Evolutionary conservation across 2,797 vertebrate species (phyloP), one percentile per base, ranked within the genome.

Genomic region (Siniperca scherzeri): DNA sequence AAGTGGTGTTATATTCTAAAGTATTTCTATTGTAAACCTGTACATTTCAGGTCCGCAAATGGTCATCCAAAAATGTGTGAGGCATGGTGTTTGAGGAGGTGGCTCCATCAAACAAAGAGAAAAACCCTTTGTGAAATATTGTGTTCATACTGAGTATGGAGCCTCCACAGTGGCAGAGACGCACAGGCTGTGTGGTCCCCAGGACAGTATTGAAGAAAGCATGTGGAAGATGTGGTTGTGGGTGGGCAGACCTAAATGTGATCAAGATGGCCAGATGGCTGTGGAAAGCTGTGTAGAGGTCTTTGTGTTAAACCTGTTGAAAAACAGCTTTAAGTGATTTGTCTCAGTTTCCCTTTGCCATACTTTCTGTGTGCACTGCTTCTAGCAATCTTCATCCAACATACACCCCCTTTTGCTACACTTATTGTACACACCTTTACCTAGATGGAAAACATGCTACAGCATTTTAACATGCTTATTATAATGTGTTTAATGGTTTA

Each of bases 181-280:
- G 48, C 69, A 73, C 42, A 61, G 59, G 65, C 67, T 76, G 57
- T 61, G 44, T 56, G 46, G 64, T 87, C 69, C 60, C 30, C 40
- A 19, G 53, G 61, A 83, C 59, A 53, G 38, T 65, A 65, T 19
- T 59, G 75, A 81, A 53, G 70, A 27, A 73, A 62, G 40, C 75
- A 52, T 53, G 80, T 44, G 62, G 50, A 74, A 62, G 77, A 62
- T 60, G 59, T 57, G 75, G 36, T 60, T 64, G 77, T 90, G 68
- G 81, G 85, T 22, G 75, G 68, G 66, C 70, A 67, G 64, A 68
- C 62, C 74, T 57, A 78, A 87, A 87, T 78, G 72, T 81, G 85
- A 84, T 81, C 77, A 80, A 74, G 61, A 77, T 77, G 80, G 21
- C 44, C 71, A 64, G 77, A 72, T 59, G 17, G 42, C 38, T 64